Evolutionary conservation across 2,797 vertebrate genomes (phyloP).

Genomic region (Meriones psammophilus): DNA sequence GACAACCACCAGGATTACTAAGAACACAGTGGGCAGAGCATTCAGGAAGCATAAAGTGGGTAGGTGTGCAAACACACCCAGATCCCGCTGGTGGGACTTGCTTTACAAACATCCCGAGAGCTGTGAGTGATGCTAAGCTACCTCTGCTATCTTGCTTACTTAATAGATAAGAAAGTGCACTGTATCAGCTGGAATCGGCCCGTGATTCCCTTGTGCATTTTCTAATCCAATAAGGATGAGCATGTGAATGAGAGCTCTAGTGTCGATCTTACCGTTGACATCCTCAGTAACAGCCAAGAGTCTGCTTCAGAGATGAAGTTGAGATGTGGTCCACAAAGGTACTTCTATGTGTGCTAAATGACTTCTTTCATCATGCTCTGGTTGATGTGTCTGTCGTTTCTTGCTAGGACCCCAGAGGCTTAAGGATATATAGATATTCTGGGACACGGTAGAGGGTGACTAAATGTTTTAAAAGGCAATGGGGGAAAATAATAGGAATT

Average conservation of each 20-base stretch:
- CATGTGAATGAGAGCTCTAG: not conserved
- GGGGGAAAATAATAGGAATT: too few species aligned
- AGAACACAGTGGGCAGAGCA: not conserved
- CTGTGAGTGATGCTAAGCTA: not conserved
- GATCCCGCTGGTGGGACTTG: not conserved
- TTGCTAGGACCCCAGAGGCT: not conserved
- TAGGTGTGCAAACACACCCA: not conserved
- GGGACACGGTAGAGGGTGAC: not conserved
- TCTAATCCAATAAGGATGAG: not conserved
- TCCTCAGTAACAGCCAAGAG: not conserved
- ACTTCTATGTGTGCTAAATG: not conserved
- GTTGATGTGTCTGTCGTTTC: not conserved
- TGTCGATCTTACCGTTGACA: conserved; percentile 31
- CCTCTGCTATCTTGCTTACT: not conserved
- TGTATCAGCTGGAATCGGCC: not conserved
- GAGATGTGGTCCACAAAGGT: not conserved
- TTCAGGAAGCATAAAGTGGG: not conserved
- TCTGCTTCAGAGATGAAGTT: not conserved
- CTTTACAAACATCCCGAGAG: conserved; percentile 6
- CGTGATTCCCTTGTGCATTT: not conserved
- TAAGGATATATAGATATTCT: not conserved
- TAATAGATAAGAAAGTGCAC: not conserved
- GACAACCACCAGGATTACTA: not conserved
- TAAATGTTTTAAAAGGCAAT: conserved; percentile 8
- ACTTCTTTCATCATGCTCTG: not conserved